These are phyloP conservation scores for Callyntrura sp. DNA, from an alignment of 2,888 invertebrate genomes.

Conservation along the genomic window DNA sequence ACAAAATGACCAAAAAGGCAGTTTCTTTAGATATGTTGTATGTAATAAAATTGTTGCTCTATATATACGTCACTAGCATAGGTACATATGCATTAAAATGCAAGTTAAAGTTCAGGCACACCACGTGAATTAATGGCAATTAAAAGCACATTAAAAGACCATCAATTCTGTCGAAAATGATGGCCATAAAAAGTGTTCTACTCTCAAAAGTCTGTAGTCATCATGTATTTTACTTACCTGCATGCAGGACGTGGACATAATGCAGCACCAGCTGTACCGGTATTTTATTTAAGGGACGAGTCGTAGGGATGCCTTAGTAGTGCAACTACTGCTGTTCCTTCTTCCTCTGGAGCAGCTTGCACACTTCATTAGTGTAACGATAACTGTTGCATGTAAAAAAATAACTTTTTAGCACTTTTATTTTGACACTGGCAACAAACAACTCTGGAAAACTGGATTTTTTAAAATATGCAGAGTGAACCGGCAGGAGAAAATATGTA, in stretches of 20 bases:
- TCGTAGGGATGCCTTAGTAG: slow-evolving; percentile 27
- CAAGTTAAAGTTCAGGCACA: neutral
- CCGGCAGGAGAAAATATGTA: too few species aligned
- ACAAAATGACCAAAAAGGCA: too few species aligned
- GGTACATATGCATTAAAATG: too few species aligned
- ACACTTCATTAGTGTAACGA: slow-evolving; percentile 74
- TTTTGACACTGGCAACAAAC: slow-evolving; percentile 30
- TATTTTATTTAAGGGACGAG: slow-evolving; percentile 68
- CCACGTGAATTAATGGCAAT: neutral
- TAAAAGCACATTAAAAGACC: neutral
- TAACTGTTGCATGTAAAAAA: slow-evolving; percentile 72
- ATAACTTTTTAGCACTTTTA: slow-evolving; percentile 46
- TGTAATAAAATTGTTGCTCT: too few species aligned
- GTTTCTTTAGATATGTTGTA: too few species aligned
- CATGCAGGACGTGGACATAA: slow-evolving; percentile 78
- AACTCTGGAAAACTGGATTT: neutral
- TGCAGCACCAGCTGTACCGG: slow-evolving; percentile 72
- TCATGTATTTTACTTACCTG: slow-evolving; percentile 54
- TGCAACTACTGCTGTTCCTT: slow-evolving; percentile 73
- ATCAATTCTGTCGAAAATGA: neutral
- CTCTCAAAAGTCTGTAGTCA: neutral
- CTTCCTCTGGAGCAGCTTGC: slow-evolving; percentile 70
- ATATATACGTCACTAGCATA: too few species aligned
- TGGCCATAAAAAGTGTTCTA: neutral
- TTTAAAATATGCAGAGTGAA: neutral